These are phyloP conservation scores for Denticeps clupeoides DNA, from an alignment of 2,797 vertebrate species.

Conservation along the genomic window DNA sequence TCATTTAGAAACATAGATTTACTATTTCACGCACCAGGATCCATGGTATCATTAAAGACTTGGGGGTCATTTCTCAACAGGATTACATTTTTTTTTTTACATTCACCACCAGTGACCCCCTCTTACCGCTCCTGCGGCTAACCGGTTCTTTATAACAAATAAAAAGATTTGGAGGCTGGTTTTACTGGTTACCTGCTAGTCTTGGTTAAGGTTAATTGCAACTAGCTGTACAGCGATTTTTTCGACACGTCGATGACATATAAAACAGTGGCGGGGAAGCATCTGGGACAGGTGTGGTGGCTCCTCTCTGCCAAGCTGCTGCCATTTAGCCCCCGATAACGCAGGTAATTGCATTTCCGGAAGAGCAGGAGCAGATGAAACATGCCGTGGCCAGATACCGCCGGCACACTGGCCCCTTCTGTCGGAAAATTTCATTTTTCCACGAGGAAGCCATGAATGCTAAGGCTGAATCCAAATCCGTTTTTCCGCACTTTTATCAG, in stretches of 20 bases:
- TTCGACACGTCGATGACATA: conserved; percentile 16
- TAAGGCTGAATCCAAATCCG: conserved; percentile 84
- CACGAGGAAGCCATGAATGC: conserved; percentile 83
- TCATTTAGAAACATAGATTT: conserved; percentile 66
- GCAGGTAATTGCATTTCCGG: conserved; percentile 81
- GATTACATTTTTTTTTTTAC: conserved; percentile 63
- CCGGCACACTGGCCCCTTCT: conserved; percentile 76
- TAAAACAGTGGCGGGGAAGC: conserved; percentile 34
- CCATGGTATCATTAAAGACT: conserved; percentile 61
- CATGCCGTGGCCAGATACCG: conserved; percentile 72
- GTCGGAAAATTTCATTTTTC: conserved; percentile 87
- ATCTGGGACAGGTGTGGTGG: conserved; percentile 40
- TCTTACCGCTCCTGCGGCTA: conserved; percentile 42
- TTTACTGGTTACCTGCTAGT: background rate
- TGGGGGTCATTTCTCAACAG: conserved; percentile 58
- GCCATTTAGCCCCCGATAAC: conserved; percentile 67
- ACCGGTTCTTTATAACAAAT: conserved; percentile 30
- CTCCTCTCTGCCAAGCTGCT: conserved; percentile 67
- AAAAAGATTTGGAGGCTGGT: conserved; percentile 9
- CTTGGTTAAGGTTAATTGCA: background rate
- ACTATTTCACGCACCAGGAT: conserved; percentile 69
- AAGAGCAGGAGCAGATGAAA: conserved; percentile 86
- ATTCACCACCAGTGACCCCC: conserved; percentile 51
- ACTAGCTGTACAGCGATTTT: background rate
- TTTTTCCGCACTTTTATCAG: conserved; percentile 87